Conservation (phyloP, 1,140 invertebrate species). For the Drosophila navojoa region DNA sequence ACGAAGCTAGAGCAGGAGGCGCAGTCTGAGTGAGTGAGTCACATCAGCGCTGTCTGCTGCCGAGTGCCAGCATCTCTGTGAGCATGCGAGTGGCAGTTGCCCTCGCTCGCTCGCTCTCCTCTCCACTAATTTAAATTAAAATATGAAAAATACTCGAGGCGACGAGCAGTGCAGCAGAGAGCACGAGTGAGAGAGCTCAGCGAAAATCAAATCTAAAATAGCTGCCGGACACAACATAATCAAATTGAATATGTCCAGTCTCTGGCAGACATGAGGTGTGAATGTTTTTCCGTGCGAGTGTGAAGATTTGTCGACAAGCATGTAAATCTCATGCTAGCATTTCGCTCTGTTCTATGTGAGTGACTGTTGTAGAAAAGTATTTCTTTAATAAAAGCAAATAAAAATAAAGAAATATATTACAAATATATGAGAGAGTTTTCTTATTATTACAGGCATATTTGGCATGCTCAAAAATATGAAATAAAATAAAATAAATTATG, state of each 20-base stretch:
- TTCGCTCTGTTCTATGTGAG: neutral
- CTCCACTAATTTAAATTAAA: constrained; percentile 76
- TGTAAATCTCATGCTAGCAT: constrained; percentile 1
- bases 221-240: constrained; percentile 78
- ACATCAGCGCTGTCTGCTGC: constrained; percentile 43
- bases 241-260: constrained; percentile 60
- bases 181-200: constrained; percentile 2
- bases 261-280: constrained; percentile 20
- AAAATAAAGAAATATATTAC: neutral
- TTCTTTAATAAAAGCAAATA: no score
- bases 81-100: constrained; percentile 2
- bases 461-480: no score
- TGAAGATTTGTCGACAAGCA: constrained; percentile 1
- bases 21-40: constrained; percentile 75
- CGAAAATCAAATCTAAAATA: constrained; percentile 82
- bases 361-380: no score
- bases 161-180: constrained; percentile 25
- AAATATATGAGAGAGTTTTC: neutral
- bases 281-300: neutral
- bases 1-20: constrained; percentile 6
- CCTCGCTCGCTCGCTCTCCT: constrained; percentile 22
- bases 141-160: constrained; percentile 71
- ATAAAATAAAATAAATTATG: no score
- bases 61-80: constrained; percentile 15
- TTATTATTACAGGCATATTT: no score